These are phyloP conservation scores for Scytalopus superciliaris DNA, from an alignment of 2,113 vertebrate species.

Conservation along the genomic window DNA sequence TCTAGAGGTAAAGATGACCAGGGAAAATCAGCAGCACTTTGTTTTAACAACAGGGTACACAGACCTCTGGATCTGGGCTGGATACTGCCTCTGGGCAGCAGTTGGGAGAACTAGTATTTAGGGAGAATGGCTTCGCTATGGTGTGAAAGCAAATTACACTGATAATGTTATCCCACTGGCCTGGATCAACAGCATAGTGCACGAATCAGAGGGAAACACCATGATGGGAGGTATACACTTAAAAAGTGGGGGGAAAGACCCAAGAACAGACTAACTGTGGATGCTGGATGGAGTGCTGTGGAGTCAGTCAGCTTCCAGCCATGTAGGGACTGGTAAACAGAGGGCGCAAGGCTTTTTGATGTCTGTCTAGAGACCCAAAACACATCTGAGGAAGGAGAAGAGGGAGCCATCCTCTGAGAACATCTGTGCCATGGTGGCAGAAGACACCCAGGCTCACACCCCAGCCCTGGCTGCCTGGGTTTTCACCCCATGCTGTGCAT, in stretches of 20 bases:
- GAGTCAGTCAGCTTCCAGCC: neutral
- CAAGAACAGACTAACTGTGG: neutral
- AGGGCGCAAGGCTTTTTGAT: neutral
- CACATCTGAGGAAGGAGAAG: neutral
- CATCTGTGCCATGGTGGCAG: neutral
- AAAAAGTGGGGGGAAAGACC: neutral
- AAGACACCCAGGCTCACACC: neutral
- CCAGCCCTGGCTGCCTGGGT: neutral
- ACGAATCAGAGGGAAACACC: neutral
- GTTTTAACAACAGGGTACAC: conserved; percentile 39
- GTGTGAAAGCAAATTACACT: neutral
- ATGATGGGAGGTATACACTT: neutral
- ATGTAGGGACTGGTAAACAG: neutral
- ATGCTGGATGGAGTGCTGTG: neutral
- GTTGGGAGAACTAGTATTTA: neutral
- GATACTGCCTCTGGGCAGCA: neutral
- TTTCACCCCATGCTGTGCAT: neutral
- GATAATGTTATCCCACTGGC: neutral
- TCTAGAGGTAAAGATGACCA: neutral
- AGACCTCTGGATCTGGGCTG: neutral
- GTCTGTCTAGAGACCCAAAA: neutral
- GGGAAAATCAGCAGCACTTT: neutral
- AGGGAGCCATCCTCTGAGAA: rapidly evolving
- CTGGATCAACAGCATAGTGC: neutral
- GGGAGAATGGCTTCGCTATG: neutral